phyloP scores from a whole-genome alignment of 2,888 invertebrate species.

The Oligia fasciuncula region DNA sequence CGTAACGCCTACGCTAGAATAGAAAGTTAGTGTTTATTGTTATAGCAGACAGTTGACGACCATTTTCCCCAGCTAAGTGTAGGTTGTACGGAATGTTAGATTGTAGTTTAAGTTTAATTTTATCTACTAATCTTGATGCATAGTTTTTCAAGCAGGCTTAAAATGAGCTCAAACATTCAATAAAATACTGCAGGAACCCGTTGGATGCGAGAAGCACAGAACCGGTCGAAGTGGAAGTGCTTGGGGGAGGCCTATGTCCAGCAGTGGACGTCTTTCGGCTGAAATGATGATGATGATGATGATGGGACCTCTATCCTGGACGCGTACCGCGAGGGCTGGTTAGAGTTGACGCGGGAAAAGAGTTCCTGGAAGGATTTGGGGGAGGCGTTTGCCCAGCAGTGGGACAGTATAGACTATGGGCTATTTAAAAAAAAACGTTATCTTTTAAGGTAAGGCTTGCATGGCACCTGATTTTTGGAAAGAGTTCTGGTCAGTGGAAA shows the following conservation, averaged over 20 bases:
- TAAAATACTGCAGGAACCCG: neutral
- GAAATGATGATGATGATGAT: no score
- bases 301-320: neutral
- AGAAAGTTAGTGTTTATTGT: slow-evolving; percentile 51
- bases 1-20: slow-evolving; percentile 20
- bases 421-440: no score
- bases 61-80: slow-evolving; percentile 22
- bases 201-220: no score
- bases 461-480: no score
- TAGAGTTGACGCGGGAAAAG: neutral
- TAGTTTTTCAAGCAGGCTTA: neutral
- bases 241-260: no score
- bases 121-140: neutral
- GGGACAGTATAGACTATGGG: no score
- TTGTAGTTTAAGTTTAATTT: neutral
- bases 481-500: neutral
- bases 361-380: neutral
- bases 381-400: neutral
- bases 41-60: slow-evolving; percentile 11
- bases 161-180: neutral
- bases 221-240: no score
- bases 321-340: neutral
- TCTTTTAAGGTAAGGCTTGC: no score
- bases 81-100: slow-evolving; percentile 24
- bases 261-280: no score